Percentiles rank a stretch among this genome's conserved stretches.
These are phyloP conservation scores for Eupithecia vulgata DNA, from an alignment of 2,888 invertebrate species.

Conservation along the genomic window DNA sequence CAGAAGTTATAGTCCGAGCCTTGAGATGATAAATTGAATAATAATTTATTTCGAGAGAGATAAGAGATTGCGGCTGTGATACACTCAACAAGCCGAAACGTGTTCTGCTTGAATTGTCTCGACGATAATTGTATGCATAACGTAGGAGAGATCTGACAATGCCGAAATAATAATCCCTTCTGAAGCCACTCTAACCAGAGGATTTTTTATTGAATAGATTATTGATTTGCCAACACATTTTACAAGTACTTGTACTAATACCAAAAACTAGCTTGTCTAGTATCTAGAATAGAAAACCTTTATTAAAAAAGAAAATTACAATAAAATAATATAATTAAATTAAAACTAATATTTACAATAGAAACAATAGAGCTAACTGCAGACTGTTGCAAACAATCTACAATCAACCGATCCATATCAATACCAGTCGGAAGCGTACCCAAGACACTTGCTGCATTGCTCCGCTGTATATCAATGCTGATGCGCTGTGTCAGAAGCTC, in stretches of 20 bases:
- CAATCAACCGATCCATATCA: too few relatives aligned
- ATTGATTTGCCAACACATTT: background rate
- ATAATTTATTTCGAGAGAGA: conserved; percentile 78
- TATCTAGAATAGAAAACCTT: too few relatives aligned
- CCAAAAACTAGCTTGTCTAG: background rate
- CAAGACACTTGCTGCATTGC: too few relatives aligned
- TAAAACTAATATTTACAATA: too few relatives aligned
- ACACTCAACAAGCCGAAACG: conserved; percentile 59
- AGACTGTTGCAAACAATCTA: too few relatives aligned
- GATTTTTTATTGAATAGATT: background rate
- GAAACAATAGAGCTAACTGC: too few relatives aligned
- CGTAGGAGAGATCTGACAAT: conserved; percentile 5
- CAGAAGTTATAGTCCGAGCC: conserved; percentile 77
- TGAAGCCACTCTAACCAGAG: background rate
- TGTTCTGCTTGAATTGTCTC: conserved; percentile 30
- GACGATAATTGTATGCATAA: conserved; percentile 20
- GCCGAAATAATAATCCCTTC: conserved; percentile 1
- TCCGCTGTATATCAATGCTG: too few relatives aligned
- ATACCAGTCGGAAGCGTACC: too few relatives aligned
- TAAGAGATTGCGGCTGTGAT: conserved; percentile 71
- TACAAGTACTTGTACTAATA: conserved; percentile 1
- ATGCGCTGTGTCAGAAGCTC: too few relatives aligned
- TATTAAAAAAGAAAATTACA: too few relatives aligned
- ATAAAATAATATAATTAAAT: too few relatives aligned
- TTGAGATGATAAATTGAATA: conserved; percentile 79